phyloP scores from a whole-genome alignment of 1,140 invertebrate species.

The Drosophila ironensis region DNA sequence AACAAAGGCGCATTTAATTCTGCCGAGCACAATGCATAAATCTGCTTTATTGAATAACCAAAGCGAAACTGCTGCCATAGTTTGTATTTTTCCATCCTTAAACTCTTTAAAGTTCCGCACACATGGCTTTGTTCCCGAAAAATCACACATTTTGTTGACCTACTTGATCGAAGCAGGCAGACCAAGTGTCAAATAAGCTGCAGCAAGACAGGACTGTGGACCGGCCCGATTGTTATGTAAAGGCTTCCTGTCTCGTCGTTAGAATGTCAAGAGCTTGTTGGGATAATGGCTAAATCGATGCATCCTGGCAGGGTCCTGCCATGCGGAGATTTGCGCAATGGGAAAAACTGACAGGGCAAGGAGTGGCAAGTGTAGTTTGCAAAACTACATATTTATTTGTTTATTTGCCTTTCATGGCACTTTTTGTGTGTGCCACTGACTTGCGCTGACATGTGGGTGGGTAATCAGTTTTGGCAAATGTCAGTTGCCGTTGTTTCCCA shows the following conservation, averaged over 20 bases:
- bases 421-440: not conserved
- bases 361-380: not conserved
- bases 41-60: conserved; percentile 51
- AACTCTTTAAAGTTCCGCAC: conserved; percentile 10
- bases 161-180: conserved; percentile 49
- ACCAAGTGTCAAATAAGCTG: conserved; percentile 21
- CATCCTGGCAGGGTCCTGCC: not conserved
- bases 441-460: conserved; percentile 1
- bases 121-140: conserved; percentile 3
- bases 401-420: conserved; percentile 9
- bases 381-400: conserved; percentile 7
- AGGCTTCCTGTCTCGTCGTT: conserved; percentile 13
- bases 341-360: conserved; percentile 12
- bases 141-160: conserved; percentile 47
- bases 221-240: conserved; percentile 17
- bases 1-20: conserved; percentile 52
- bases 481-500: not conserved
- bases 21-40: conserved; percentile 40
- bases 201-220: conserved; percentile 14
- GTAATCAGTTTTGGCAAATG: conserved; percentile 26
- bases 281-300: conserved; percentile 63
- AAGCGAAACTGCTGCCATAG: not conserved
- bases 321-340: conserved; percentile 2
- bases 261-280: conserved; percentile 53
- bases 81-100: too few species aligned